Conservation (phyloP, 2,113 vertebrate species). For the Nicator chloris region DNA sequence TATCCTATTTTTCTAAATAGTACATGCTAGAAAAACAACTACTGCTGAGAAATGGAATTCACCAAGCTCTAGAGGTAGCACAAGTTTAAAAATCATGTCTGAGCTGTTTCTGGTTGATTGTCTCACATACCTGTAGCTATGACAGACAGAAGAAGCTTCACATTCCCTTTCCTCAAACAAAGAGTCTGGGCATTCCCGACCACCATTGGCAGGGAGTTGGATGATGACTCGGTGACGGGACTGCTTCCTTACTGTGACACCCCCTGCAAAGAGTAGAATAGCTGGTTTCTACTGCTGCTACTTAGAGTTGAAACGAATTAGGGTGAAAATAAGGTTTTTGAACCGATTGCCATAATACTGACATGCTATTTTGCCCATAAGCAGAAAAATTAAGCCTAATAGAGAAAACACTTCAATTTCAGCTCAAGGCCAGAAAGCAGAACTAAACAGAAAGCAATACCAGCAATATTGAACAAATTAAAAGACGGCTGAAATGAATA, state of each 20-base stretch:
- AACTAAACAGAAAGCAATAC: background rate
- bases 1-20: background rate
- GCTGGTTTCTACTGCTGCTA: background rate
- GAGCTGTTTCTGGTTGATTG: background rate
- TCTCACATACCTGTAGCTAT: slow-evolving; percentile 85
- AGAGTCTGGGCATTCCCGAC: slow-evolving; percentile 88
- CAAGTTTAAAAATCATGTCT: background rate
- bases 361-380: background rate
- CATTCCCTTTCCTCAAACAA: slow-evolving; percentile 91
- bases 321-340: background rate
- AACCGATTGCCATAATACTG: background rate
- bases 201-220: slow-evolving; percentile 88
- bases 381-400: background rate
- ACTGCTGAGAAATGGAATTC: background rate
- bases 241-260: slow-evolving; percentile 76
- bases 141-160: slow-evolving; percentile 76
- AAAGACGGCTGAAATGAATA: background rate
- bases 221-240: slow-evolving; percentile 85
- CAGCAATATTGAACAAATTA: background rate
- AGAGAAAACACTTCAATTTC: background rate
- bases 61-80: background rate
- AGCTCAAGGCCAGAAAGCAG: background rate
- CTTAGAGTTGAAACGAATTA: background rate
- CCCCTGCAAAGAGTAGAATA: slow-evolving; percentile 68
- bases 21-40: background rate